Evolutionary conservation across 2,888 invertebrate species (phyloP), one percentile per base, ranked within the genome.

Genomic region (Andricus curvator): DNA sequence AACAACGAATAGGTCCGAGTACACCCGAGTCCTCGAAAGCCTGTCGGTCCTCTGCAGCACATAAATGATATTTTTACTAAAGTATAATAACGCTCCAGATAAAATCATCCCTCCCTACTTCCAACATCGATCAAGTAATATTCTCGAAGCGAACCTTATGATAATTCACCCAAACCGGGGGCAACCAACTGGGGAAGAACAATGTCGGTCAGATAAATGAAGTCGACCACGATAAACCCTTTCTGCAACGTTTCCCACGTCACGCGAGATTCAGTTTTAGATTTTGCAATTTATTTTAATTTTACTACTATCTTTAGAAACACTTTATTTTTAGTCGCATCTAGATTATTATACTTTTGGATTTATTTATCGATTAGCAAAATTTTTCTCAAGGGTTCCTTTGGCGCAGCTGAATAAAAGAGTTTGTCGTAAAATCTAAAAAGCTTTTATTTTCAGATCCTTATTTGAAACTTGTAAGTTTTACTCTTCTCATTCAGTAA

Each of bases 1-100:
- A 80, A 77, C 80, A 83, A 85, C 89, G 89, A 86, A 86, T 80
- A 83, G 80, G 83, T 64, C 83, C 85, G 86, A 87, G 85, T 82
- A 86, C 82, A 85, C 81, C 84, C 87, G 86, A 81, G 81, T 81
- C 82, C 81, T 81, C 83, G 74, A 60, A 79, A 70, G 79, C 77
- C 41, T 60, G 81, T 78, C 84, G 82, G 80, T 82, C 82, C 83
- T 84, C 81, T 65, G 82, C 25, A 60, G n/a, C 68, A 51, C 48
- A 29, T 70, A 51, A 56, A 29, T 80, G 83, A 83, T 83, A 82
- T 84, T 84, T 84, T 84, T 82, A 83, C 84, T 79, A 2, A 78
- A 81, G 83, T 80, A 80, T 82, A 68, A 68, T 68, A 68, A 82
- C 79, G 81, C 81, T 82, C 84, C 82, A 80, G 82, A 83, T 84